Conservation (phyloP, 2,113 vertebrate genomes). For the Corynorhinus townsendii region DNA sequence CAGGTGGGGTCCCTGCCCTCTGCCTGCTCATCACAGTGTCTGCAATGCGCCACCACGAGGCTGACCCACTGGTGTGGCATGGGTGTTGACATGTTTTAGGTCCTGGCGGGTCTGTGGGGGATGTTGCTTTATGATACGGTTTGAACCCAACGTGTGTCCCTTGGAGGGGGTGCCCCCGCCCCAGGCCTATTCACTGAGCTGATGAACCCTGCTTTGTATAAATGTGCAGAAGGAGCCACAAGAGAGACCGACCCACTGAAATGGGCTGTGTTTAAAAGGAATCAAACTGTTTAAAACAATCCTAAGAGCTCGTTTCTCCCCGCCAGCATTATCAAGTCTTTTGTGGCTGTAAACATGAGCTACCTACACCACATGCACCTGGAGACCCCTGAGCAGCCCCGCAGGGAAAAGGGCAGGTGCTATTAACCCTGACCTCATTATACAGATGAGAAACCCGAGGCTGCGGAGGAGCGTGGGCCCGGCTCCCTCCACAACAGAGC, state of each 20-base stretch:
- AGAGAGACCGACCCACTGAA: neutral
- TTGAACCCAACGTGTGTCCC: fast-evolving
- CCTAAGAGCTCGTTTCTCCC: neutral
- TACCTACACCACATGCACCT: fast-evolving
- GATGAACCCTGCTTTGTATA: neutral
- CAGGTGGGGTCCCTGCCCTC: neutral
- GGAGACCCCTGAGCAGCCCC: neutral
- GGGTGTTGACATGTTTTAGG: neutral
- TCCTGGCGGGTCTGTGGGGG: neutral
- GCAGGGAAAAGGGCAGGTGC: neutral
- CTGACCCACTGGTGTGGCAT: neutral
- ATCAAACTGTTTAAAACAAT: neutral
- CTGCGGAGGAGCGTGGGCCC: fast-evolving
- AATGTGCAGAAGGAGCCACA: neutral
- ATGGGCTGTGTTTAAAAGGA: neutral
- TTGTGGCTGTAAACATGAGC: neutral
- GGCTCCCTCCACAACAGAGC: neutral
- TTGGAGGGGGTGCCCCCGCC: neutral
- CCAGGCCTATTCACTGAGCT: neutral
- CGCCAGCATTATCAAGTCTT: neutral
- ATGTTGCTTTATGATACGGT: neutral
- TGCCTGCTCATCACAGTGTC: fast-evolving
- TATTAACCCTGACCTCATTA: neutral
- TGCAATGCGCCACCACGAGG: neutral
- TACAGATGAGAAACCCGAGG: neutral